phyloP scores from a whole-genome alignment of 2,797 vertebrate species.

The Acanthurus leucopareius region DNA sequence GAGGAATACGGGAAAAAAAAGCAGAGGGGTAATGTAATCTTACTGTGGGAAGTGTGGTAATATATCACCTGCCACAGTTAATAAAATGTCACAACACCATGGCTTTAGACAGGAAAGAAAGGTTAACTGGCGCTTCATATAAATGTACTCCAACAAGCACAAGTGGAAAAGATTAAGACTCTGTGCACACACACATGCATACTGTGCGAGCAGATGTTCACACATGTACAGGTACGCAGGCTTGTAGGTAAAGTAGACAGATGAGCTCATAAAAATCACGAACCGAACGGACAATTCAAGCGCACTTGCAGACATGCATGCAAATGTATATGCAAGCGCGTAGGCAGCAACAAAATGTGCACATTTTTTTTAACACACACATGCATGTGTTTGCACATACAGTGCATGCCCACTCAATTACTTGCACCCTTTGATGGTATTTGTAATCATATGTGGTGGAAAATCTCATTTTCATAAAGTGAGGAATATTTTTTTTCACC shows the following conservation, averaged over 20 bases:
- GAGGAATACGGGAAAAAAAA: conserved; percentile 46
- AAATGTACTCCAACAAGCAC: conserved; percentile 73
- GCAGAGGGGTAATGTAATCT: conserved; percentile 76
- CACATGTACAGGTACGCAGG: conserved; percentile 1
- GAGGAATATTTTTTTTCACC: conserved; percentile 15
- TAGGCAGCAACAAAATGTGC: conserved; percentile 29
- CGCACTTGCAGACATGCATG: conserved; percentile 29
- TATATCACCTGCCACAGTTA: conserved; percentile 84
- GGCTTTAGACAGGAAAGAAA: conserved; percentile 74
- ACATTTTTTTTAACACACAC: conserved; percentile 29
- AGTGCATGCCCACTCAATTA: conserved; percentile 20
- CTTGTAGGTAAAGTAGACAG: conserved; percentile 23
- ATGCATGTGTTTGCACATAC: conserved; percentile 12
- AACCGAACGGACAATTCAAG: conserved; percentile 23
- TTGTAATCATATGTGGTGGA: conserved; percentile 61
- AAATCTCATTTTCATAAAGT: conserved; percentile 65
- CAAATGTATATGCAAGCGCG: conserved; percentile 34
- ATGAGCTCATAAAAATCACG: conserved; percentile 47
- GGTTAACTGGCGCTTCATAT: conserved; percentile 82
- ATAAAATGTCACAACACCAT: conserved; percentile 78
- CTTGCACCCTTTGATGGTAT: conserved; percentile 50
- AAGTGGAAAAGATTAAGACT: conserved; percentile 64
- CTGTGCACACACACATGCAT: conserved; percentile 22
- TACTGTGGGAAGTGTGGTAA: conserved; percentile 77
- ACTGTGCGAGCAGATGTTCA: conserved; percentile 2